A percentile compares a stretch with the other conserved stretches of the same genome.
These are phyloP conservation scores for Caranx melampygus DNA, from an alignment of 2,113 vertebrate genomes.

Conservation along the genomic window DNA sequence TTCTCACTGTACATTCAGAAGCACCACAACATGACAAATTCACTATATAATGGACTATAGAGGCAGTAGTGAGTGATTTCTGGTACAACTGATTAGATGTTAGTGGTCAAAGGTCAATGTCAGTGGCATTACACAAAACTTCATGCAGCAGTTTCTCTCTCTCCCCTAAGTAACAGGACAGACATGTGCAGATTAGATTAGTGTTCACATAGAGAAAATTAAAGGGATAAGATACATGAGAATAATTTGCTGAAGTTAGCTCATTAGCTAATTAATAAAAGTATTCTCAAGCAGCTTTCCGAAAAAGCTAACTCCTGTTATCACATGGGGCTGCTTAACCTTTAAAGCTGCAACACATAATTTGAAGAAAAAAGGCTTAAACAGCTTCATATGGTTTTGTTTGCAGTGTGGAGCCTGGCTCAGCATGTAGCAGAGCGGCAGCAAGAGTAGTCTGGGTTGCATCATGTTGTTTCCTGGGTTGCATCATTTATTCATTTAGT, in stretches of 20 bases:
- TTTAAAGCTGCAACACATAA: background rate
- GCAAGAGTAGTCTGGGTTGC: slow-evolving; percentile 30
- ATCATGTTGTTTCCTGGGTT: slow-evolving; percentile 49
- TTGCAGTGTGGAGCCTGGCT: slow-evolving; percentile 28
- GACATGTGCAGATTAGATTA: no score
- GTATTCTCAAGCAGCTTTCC: background rate
- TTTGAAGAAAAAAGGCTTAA: background rate
- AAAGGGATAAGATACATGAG: background rate
- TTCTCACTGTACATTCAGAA: no score
- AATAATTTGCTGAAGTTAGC: background rate
- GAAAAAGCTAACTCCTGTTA: background rate
- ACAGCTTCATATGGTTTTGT: background rate
- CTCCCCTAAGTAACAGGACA: no score
- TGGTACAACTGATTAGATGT: no score
- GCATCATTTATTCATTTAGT: slow-evolving; percentile 51
- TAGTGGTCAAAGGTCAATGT: no score
- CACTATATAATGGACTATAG: no score
- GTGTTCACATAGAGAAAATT: no score
- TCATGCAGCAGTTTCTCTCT: no score
- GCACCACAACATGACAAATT: no score
- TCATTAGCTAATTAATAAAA: no score
- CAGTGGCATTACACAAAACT: no score
- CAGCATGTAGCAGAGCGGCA: slow-evolving; percentile 39
- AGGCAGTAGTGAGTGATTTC: no score
- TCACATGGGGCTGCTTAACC: slow-evolving; percentile 5